Base-by-base conservation (phyloP, 2,888 invertebrate genomes). In the Drosophila anomalata region DNA sequence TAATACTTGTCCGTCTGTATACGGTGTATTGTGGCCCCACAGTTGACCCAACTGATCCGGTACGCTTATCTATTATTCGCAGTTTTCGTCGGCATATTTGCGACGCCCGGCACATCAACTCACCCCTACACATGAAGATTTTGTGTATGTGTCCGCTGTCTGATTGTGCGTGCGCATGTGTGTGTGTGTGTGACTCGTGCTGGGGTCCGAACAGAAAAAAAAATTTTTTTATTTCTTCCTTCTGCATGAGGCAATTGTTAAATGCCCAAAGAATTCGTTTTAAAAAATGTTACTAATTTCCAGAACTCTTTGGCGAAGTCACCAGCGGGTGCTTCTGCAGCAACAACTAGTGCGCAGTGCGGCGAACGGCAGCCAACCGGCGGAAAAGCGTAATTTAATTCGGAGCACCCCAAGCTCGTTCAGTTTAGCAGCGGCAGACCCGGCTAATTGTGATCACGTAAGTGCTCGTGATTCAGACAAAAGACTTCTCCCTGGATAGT, bases 211-310 rank as follows among this genome's bases (percentile, higher is more conserved):
- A 29, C 9, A 29, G 52, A 29, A 29, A 29, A 29, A 74, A 75
- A 73, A 72, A 66, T 63, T 59, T 53, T 53, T 61, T 53, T 71
- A 44, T 62, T 71, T 67, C 55, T 44, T 42, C 20, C 41, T 7
- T 33, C 54, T 59, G 69, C 62, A 42, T 67, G 53, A 58, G 66
- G 60, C 63, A 60, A 39, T 58, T 51, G 47, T 54, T 53, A 50
- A 41, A 61, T 59, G 62, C 39, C 22, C 61, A 47, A 48, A 36
- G 46, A 62, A 53, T 59, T 46, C 31, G 53, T 24, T 47, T 48
- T 53, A 56, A 70, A 86, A 78, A 72, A 90, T 89, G 90, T 74
- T 89, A 75, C 65, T 80, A 76, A 88, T 90, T 89, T 89, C 72
- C 65, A 89, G 88, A 77, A 80, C 74, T 47, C 41, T 81, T 71